phyloP scores from a whole-genome alignment of 2,113 vertebrate genomes.

The Aegithalos caudatus region DNA sequence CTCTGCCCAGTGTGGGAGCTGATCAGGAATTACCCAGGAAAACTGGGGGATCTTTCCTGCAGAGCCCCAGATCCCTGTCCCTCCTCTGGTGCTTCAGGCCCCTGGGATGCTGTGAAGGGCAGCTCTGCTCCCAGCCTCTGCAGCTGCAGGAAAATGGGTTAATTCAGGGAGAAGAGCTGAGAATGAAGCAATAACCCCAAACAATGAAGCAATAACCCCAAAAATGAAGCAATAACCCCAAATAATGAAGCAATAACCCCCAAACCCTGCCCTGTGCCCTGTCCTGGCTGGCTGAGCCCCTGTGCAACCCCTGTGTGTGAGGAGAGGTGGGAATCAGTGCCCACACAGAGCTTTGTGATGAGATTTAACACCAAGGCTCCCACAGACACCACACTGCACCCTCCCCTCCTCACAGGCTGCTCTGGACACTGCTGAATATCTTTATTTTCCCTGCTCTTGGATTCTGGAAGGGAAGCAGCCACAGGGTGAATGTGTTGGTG shows the following conservation, averaged over 20 bases:
- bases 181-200: rapidly evolving
- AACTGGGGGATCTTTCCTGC: background rate
- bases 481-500: rapidly evolving
- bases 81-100: background rate
- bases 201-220: too few species aligned
- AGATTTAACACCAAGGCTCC: background rate
- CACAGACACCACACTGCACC: rapidly evolving
- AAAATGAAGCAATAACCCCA: too few species aligned
- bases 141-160: background rate
- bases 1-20: rapidly evolving
- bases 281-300: background rate
- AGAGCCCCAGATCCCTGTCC: background rate
- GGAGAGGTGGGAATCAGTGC: background rate
- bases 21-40: background rate
- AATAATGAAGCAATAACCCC: too few species aligned
- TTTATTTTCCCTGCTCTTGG: background rate
- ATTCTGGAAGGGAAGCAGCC: background rate
- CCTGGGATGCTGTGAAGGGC: background rate
- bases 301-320: too few species aligned
- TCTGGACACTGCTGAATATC: background rate
- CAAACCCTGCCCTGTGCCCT: too few species aligned
- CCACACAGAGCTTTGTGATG: rapidly evolving
- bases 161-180: background rate
- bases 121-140: background rate
- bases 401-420: background rate